phyloP scores from a whole-genome alignment of 1,140 invertebrate genomes.

The Aculops lycopersici region DNA sequence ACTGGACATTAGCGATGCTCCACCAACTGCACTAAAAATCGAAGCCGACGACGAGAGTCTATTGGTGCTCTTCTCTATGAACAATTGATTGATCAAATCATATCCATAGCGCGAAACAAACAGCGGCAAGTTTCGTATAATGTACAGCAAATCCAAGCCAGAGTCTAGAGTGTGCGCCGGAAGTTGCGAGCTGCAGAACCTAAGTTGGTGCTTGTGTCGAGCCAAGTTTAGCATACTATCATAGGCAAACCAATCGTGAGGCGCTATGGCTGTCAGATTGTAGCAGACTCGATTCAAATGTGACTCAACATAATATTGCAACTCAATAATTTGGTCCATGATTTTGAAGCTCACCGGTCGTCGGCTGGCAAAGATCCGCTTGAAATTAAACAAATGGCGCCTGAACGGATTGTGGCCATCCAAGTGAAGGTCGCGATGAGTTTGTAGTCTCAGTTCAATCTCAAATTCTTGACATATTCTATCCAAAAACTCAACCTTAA shows the following conservation, averaged over 20 bases:
- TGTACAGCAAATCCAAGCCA: constrained; percentile 85
- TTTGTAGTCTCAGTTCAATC: constrained; percentile 54
- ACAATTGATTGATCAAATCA: constrained; percentile 69
- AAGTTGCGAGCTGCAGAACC: constrained; percentile 54
- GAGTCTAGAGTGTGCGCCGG: constrained; percentile 87
- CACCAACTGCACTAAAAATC: constrained; percentile 2
- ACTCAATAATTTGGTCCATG: constrained; percentile 6
- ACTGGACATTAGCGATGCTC: neutral
- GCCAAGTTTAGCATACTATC: constrained; percentile 79
- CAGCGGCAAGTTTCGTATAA: constrained; percentile 80
- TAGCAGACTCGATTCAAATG: constrained; percentile 85
- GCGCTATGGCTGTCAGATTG: constrained; percentile 76
- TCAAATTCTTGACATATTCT: constrained; percentile 55
- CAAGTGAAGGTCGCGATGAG: constrained; percentile 56
- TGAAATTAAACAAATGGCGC: constrained; percentile 4
- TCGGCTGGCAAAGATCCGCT: neutral
- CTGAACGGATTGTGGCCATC: constrained; percentile 38
- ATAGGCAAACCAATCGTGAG: constrained; percentile 91
- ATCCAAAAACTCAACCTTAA: constrained; percentile 23
- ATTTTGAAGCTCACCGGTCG: neutral
- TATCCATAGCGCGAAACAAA: constrained; percentile 81
- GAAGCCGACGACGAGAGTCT: constrained; percentile 2
- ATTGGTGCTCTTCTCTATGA: constrained; percentile 5
- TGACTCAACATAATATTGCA: constrained; percentile 36
- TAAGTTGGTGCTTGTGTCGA: constrained; percentile 42